Base-by-base conservation (phyloP, 2,113 vertebrate genomes). In the Echinops telfairi region DNA sequence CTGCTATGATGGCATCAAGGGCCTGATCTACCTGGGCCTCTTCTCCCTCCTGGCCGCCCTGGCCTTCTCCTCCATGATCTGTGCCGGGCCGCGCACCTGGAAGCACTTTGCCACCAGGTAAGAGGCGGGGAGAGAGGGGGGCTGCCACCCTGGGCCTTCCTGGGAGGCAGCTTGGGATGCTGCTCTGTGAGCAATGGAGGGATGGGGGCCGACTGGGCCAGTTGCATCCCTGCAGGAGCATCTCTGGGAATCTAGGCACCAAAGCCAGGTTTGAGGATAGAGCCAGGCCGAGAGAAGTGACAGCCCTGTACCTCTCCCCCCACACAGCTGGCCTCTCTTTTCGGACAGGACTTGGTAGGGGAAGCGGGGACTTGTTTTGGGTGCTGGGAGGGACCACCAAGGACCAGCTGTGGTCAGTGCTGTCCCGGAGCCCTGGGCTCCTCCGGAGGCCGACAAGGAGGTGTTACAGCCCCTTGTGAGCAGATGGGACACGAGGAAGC, bases 1-100 rank as follows among this genome's bases (percentile, higher is more conserved):
- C 97, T 99, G 99, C 97, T 99, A 99, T 0, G 99, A 99, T 0
- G 99, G 99, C 11, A 98, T 99, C 40, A 99, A 99, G 97, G 99
- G 99, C 6, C 95, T 99, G 96, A 98, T 99, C 43, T 99, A 98
- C 97, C 99, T 99, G 1, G 97, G 98, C 94, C 98, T 99, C 68
- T 99, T 99, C 98, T 99, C 99, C 36, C 88, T 99, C 81, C 98
- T 99, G 97, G 98, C 98, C 0, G 98, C 98, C 12, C 94, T 98
- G 62, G 98, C 99, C 92, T 99, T 99, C 98, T 99, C 99, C 31
- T 97, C 98, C 86, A 98, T 99, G 98, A 98, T 99, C 97, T 99
- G 99, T 7, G 98, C 98, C 1, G 98, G 98, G 2, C 98, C 99
- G 0, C 97, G 97, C 0, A 99, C 99, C 27, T 99, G 99, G 99